A percentile compares a stretch with the other conserved stretches of the same genome.
phyloP scores from a whole-genome alignment of 2,113 vertebrate species.

The Thamnaconus septentrionalis region DNA sequence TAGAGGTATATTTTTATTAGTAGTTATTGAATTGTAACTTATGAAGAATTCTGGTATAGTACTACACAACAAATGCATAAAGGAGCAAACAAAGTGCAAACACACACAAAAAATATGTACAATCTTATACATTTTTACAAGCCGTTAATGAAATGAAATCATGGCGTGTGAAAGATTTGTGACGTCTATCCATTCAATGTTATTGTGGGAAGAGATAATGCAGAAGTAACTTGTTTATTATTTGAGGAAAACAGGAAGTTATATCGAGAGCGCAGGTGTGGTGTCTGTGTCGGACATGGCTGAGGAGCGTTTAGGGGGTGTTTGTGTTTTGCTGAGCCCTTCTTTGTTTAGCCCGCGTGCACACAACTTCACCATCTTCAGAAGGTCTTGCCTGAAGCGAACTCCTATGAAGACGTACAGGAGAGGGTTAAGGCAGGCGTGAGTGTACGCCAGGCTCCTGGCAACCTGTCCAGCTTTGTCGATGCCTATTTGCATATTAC shows the following conservation, averaged over 20 bases:
- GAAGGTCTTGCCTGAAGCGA: conserved; percentile 81
- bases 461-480: conserved; percentile 81
- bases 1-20: too few species aligned
- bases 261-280: conserved; percentile 76
- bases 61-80: too few species aligned
- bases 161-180: too few species aligned
- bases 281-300: conserved; percentile 78
- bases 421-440: conserved; percentile 89
- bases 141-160: too few species aligned
- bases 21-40: too few species aligned
- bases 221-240: neutral
- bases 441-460: conserved; percentile 83
- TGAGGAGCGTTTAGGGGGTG: conserved; percentile 74
- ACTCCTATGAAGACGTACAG: conserved; percentile 88
- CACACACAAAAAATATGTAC: too few species aligned
- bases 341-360: conserved; percentile 45
- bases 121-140: too few species aligned
- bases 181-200: too few species aligned
- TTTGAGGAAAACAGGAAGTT: conserved; percentile 3
- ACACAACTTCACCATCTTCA: conserved; percentile 65
- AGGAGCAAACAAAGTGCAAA: too few species aligned
- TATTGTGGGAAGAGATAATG: neutral
- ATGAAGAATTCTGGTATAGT: too few species aligned
- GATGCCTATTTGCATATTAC: conserved; percentile 50
- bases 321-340: conserved; percentile 53